phyloP scores from a whole-genome alignment of 2,797 vertebrate genomes.

The Diplodus puntazzo region DNA sequence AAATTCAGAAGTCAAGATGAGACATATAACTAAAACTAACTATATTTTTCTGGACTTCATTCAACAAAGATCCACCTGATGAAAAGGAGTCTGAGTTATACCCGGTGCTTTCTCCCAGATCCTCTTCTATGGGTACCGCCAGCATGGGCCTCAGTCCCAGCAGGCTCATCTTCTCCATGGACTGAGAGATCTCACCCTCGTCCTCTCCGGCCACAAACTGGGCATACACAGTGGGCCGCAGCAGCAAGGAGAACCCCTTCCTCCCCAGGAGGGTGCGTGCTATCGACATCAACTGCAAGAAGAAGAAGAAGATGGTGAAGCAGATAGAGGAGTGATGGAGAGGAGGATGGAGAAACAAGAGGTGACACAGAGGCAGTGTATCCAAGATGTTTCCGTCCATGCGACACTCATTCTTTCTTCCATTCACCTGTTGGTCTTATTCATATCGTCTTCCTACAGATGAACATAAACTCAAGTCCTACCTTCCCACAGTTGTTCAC shows the following conservation, averaged over 20 bases:
- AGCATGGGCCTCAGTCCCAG: conserved; percentile 90
- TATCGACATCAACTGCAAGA: conserved; percentile 77
- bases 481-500: conserved; percentile 89
- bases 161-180: conserved; percentile 85
- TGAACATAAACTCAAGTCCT: conserved; percentile 50
- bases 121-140: conserved; percentile 92
- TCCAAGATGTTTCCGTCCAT: background rate
- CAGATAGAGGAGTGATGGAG: background rate
- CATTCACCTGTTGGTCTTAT: background rate
- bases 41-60: background rate
- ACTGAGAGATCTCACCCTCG: conserved; percentile 83
- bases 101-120: conserved; percentile 85
- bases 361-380: background rate
- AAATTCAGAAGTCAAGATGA: background rate
- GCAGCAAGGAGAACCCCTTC: conserved; percentile 79
- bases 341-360: background rate
- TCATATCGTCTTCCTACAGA: background rate
- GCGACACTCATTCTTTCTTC: background rate
- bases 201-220: conserved; percentile 94
- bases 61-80: background rate
- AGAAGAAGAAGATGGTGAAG: background rate
- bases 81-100: conserved; percentile 31
- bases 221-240: conserved; percentile 88
- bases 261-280: conserved; percentile 84
- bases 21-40: background rate